A percentile compares a stretch with the other conserved stretches of the same genome.
phyloP scores from a whole-genome alignment of 2,888 invertebrate species.

The Phymatocera aterrima region DNA sequence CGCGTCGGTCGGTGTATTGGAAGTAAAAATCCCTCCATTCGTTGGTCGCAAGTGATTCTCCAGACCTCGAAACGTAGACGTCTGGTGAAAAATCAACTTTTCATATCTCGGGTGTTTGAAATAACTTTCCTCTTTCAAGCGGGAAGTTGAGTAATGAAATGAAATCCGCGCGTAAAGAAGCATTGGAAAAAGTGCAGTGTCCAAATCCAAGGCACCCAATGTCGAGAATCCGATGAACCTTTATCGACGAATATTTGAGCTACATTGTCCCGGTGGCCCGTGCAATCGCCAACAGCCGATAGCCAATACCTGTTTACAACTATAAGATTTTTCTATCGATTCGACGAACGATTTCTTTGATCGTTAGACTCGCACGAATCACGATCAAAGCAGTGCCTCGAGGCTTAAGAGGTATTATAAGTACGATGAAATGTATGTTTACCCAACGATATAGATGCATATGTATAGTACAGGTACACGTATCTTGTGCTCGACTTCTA shows the following conservation, averaged over 20 bases:
- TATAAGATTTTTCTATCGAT: conserved; percentile 30
- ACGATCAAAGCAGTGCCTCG: conserved; percentile 4
- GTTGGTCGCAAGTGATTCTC: too few relatives aligned
- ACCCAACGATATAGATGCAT: background rate
- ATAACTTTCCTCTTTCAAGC: too few relatives aligned
- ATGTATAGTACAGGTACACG: too few relatives aligned
- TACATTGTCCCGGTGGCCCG: background rate
- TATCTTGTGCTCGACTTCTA: too few relatives aligned
- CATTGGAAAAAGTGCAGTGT: background rate
- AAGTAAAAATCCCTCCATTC: too few relatives aligned
- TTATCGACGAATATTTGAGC: background rate
- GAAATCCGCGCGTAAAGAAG: background rate
- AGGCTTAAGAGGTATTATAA: too few relatives aligned
- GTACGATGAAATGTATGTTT: conserved; percentile 7
- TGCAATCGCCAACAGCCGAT: too few relatives aligned
- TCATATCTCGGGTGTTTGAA: too few relatives aligned
- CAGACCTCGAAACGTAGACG: too few relatives aligned
- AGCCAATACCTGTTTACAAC: conserved; percentile 4
- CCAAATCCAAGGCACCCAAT: conserved; percentile 21
- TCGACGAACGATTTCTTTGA: conserved; percentile 38
- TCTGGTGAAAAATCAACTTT: too few relatives aligned
- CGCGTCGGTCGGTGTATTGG: too few relatives aligned
- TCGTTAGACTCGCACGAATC: conserved; percentile 38
- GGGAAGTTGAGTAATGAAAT: too few relatives aligned
- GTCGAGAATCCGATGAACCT: conserved; percentile 33